Conservation (phyloP, 2,797 vertebrate species). For the Meda fulgida region DNA sequence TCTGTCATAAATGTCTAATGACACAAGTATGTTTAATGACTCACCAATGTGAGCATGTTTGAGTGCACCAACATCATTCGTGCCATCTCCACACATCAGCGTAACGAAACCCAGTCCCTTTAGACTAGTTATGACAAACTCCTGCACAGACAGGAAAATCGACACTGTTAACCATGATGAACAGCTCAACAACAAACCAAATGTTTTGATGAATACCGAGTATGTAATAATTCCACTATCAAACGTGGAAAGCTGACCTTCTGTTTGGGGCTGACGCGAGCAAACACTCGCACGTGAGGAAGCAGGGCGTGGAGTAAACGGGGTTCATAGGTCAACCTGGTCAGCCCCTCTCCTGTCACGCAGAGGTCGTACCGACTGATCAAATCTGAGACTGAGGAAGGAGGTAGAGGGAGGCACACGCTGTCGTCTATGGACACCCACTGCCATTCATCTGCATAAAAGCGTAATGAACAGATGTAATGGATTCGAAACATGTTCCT, state of each 20-base stretch:
- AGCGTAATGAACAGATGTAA: not conserved
- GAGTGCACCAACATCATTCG: conserved; percentile 95
- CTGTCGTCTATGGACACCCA: conserved; percentile 90
- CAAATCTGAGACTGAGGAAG: conserved; percentile 73
- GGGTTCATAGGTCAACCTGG: conserved; percentile 75
- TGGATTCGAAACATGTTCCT: not conserved
- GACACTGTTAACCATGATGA: not conserved
- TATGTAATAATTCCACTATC: not conserved
- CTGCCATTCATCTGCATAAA: conserved; percentile 79
- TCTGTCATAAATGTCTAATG: not conserved
- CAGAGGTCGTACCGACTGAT: conserved; percentile 84
- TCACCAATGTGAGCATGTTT: conserved; percentile 97
- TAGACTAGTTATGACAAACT: conserved; percentile 94
- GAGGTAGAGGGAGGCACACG: conserved; percentile 72
- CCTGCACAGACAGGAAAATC: conserved; percentile 71
- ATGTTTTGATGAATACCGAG: not conserved
- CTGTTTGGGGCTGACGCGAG: conserved; percentile 95
- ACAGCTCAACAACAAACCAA: not conserved
- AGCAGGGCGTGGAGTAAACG: conserved; percentile 82
- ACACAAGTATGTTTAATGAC: conserved; percentile 42
- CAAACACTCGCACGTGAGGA: conserved; percentile 90
- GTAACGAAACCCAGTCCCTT: conserved; percentile 93
- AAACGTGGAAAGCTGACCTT: conserved; percentile 79
- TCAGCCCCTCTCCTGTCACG: conserved; percentile 90
- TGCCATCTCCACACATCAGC: conserved; percentile 97